Percentiles rank a stretch among this genome's conserved stretches.
Evolutionary conservation across 2,797 vertebrate species (phyloP).

Genomic region (Siniperca obscura): DNA sequence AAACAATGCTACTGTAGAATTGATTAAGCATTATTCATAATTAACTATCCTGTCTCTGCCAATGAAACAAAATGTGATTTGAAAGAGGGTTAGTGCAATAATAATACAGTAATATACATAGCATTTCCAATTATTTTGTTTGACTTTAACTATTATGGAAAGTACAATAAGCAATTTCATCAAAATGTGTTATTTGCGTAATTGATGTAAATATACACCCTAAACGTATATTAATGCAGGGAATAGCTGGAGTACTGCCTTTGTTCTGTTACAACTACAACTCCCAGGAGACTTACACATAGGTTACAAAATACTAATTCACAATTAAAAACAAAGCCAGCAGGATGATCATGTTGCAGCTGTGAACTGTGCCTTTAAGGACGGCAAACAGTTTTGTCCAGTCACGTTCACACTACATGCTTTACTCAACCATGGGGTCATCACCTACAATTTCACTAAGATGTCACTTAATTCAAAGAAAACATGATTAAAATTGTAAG

Average conservation of each 20-base stretch:
- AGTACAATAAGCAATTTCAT: no score
- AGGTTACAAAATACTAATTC: not conserved
- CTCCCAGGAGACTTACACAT: not conserved
- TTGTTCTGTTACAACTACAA: not conserved
- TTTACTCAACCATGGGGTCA: conserved; percentile 1
- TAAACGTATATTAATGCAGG: not conserved
- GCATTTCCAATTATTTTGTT: no score
- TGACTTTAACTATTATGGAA: no score
- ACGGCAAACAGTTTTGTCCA: not conserved
- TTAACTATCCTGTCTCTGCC: no score
- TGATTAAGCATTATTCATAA: no score
- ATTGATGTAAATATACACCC: not conserved
- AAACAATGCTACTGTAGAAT: no score
- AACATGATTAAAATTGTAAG: conserved; percentile 42
- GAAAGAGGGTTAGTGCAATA: no score
- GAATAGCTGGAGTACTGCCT: not conserved
- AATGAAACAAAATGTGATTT: no score
- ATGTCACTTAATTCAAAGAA: conserved; percentile 38
- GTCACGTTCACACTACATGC: not conserved
- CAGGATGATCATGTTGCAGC: not conserved
- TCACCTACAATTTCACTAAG: conserved; percentile 8
- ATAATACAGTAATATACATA: no score
- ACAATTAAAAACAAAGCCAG: not conserved
- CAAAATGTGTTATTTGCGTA: no score
- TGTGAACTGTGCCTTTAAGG: not conserved